phyloP scores from a whole-genome alignment of 2,888 invertebrate species.

The Acrocyrtus sp. region DNA sequence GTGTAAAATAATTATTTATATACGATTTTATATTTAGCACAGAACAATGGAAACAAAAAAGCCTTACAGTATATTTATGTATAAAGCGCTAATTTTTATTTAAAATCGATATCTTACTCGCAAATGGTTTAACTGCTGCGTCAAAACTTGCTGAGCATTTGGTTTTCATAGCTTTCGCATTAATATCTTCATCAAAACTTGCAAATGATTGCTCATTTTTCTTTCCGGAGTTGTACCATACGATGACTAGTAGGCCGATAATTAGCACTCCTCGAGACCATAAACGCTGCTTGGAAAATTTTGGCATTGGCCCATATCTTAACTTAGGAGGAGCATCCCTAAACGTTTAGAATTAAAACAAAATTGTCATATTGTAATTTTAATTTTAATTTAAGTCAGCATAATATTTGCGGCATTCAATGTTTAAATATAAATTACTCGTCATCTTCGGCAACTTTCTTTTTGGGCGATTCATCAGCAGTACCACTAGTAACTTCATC shows the following conservation, averaged over 20 bases:
- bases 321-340: slow-evolving; percentile 26
- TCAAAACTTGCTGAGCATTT: slow-evolving; percentile 48
- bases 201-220: slow-evolving; percentile 60
- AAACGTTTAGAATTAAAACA: background rate
- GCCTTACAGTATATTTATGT: background rate
- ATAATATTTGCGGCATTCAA: too few species aligned
- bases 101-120: slow-evolving; percentile 37
- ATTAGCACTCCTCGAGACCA: slow-evolving; percentile 68
- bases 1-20: too few species aligned
- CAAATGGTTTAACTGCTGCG: slow-evolving; percentile 36
- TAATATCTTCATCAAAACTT: slow-evolving; percentile 54
- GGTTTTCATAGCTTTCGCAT: slow-evolving; percentile 49
- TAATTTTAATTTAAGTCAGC: too few species aligned
- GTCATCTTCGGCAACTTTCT: slow-evolving; percentile 11
- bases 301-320: slow-evolving; percentile 68
- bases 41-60: background rate
- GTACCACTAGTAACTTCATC: background rate
- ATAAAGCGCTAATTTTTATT: background rate
- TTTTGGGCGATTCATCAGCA: slow-evolving; percentile 24
- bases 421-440: too few species aligned
- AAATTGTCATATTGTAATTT: too few species aligned
- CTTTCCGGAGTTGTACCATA: slow-evolving; percentile 61
- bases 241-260: slow-evolving; percentile 58
- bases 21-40: too few species aligned
- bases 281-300: slow-evolving; percentile 67